Base-by-base conservation (phyloP, 2,888 invertebrate genomes). In the Hoplodrina ambigua region DNA sequence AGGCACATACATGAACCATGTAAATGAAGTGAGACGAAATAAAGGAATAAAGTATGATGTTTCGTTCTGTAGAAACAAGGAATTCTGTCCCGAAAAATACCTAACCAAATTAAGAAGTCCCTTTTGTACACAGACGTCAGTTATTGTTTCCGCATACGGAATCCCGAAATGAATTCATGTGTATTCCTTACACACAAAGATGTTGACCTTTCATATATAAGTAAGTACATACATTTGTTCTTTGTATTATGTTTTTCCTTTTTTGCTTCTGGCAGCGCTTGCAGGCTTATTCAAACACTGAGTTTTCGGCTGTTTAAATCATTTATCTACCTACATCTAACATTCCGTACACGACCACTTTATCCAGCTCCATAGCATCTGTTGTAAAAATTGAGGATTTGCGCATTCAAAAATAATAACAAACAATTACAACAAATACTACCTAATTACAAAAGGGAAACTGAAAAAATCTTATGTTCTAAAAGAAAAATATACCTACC, bases 91-190 rank as follows among this genome's bases (percentile, higher is more conserved):
- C 11, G 19, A 20, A 11, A 69, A 75, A 78, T 75, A 70, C 50
- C 54, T 72, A 33, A 46, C 63, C 44, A 71, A 80, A 81, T 81
- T 81, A 65, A 69, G 62, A 44, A 69, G 50, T 64, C 60, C 62
- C 55, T 70, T 69, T 66, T 73, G 52, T 65, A 62, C 37, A 63
- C 55, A 67, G 53, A 70, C 62, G 75, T 75, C 72, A 69, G 71
- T 78, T 75, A 75, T 82, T 79, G 63, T 81, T 67, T 72, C 67
- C 25, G 52, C 37, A 57, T 72, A 71, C 53, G 57, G 68, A 67
- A 81, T 75, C 44, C 56, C 56, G 60, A 68, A 75, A 75, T 82
- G 58, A 72, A 59, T 67, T 69, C 68, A 54, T 49, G 59, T 44
- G 63, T 66, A 64, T 81, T 69, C 58, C 46, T 20, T 71, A 33